Evolutionary conservation across 2,113 vertebrate genomes (phyloP).

Genomic region (Maccullochella peelii): DNA sequence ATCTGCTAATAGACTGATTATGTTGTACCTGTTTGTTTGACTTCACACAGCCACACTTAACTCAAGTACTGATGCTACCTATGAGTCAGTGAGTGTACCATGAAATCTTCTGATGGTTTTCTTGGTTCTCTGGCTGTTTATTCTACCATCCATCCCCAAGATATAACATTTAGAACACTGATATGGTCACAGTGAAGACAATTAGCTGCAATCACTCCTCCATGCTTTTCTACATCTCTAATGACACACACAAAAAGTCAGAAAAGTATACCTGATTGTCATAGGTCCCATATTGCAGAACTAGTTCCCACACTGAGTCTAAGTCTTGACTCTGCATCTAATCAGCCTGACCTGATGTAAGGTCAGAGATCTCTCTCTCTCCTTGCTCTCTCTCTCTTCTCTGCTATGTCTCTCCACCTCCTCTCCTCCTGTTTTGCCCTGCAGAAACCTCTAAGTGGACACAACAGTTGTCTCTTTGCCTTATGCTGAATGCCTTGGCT

Average conservation of each 20-base stretch:
- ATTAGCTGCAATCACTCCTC: not conserved
- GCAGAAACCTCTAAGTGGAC: conserved; percentile 6
- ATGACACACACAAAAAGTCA: not conserved
- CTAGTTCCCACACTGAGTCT: conserved; percentile 50
- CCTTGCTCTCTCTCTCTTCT: not conserved
- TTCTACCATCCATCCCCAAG: not conserved
- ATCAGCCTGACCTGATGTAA: conserved; percentile 49
- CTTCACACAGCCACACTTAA: not conserved
- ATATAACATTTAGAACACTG: not conserved
- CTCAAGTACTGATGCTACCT: not conserved
- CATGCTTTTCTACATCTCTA: not conserved
- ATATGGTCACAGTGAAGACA: not conserved
- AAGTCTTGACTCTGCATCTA: conserved; percentile 34
- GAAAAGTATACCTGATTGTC: conserved; percentile 64
- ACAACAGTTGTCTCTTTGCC: not conserved
- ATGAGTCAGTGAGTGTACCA: not conserved
- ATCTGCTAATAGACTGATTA: not conserved
- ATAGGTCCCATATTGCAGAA: conserved; percentile 51
- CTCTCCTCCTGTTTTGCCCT: not conserved
- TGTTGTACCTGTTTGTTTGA: not conserved
- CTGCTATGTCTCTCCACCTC: conserved; percentile 10
- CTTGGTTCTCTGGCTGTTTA: not conserved
- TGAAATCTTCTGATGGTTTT: not conserved
- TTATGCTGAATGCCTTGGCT: not conserved
- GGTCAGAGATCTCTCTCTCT: not conserved